Evolutionary conservation across 2,113 vertebrate genomes (phyloP), one percentile per base, ranked within the genome.

Genomic region (Columba livia): DNA sequence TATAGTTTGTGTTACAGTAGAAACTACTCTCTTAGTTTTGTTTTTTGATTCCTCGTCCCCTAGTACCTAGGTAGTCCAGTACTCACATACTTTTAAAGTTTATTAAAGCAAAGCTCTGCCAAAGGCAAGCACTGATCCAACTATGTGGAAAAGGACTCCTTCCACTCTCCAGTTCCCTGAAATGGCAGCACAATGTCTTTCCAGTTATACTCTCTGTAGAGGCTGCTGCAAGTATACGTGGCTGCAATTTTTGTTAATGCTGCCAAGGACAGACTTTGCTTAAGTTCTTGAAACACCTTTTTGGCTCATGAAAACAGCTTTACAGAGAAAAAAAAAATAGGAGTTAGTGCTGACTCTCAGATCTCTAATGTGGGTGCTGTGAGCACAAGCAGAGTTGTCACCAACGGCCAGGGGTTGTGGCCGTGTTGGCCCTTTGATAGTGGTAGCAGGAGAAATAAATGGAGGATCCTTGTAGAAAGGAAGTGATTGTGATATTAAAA

Each of bases 211-310:
- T 95, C 93, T 75, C 42, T 72, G 90, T 20, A 86, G 26, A 96
- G 94, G 56, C 92, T 86, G 88, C 90, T 96, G 88, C 85, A 93
- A 94, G 93, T 38, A 96, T 90, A 97, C 94, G 96, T 97, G 93
- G 94, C 96, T 97, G 92, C 83, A 94, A 84, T 69, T 96, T 96
- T 71, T 87, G 83, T 75, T 84, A 26, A 40, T 40, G 85, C 90
- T 97, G 96, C 96, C 96, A 97, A 94, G 94, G 93, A 96, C 93
- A 95, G 94, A 17, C 78, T 93, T 96, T 84, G 61, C 94, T 89
- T 34, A 85, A 91, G 90, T 78, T 93, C 77, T 89, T 42, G 57
- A 96, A 93, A 90, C 93, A 96, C 96, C 95, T 96, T 94, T 92
- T 70, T 95, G 85, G 93, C 85, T 89, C n/a, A 38, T 25, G 54